A percentile compares a stretch with the other conserved stretches of the same genome.
These are phyloP conservation scores for Drymonia ruficornis DNA, from an alignment of 2,888 invertebrate genomes.

Conservation along the genomic window DNA sequence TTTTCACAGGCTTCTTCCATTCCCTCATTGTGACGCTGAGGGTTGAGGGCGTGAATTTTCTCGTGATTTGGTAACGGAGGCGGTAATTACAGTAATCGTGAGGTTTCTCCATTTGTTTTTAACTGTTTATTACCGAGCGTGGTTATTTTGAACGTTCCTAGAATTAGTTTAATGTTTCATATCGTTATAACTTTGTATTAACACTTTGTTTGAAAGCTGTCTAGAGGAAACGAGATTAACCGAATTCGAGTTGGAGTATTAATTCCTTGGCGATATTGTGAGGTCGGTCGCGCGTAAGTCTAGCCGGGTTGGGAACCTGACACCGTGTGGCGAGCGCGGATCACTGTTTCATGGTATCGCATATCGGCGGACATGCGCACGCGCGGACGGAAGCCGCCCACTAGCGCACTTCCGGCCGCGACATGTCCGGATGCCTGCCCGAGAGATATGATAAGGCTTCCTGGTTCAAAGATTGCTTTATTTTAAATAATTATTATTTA, in stretches of 20 bases:
- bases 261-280: slow-evolving; percentile 23
- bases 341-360: slow-evolving; percentile 41
- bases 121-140: slow-evolving; percentile 69
- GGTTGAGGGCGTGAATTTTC: slow-evolving; percentile 79
- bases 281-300: slow-evolving; percentile 44
- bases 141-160: slow-evolving; percentile 60
- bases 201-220: slow-evolving; percentile 23
- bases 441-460: slow-evolving; percentile 74
- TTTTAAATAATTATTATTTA: slow-evolving; percentile 8
- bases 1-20: slow-evolving; percentile 82
- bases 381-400: slow-evolving; percentile 74
- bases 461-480: slow-evolving; percentile 33
- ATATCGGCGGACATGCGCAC: slow-evolving; percentile 65
- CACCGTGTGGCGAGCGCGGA: slow-evolving; percentile 46
- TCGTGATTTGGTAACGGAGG: slow-evolving; percentile 79
- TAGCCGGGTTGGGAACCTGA: slow-evolving; percentile 55
- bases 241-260: slow-evolving; percentile 9
- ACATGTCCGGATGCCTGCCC: slow-evolving; percentile 48
- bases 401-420: slow-evolving; percentile 58
- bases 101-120: slow-evolving; percentile 78
- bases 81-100: slow-evolving; percentile 80
- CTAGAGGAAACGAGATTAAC: slow-evolving; percentile 14
- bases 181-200: slow-evolving; percentile 39
- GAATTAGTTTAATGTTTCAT: slow-evolving; percentile 56
- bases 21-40: slow-evolving; percentile 76